Base-by-base conservation (phyloP, 2,113 vertebrate species). In the Seriola quinqueradiata region DNA sequence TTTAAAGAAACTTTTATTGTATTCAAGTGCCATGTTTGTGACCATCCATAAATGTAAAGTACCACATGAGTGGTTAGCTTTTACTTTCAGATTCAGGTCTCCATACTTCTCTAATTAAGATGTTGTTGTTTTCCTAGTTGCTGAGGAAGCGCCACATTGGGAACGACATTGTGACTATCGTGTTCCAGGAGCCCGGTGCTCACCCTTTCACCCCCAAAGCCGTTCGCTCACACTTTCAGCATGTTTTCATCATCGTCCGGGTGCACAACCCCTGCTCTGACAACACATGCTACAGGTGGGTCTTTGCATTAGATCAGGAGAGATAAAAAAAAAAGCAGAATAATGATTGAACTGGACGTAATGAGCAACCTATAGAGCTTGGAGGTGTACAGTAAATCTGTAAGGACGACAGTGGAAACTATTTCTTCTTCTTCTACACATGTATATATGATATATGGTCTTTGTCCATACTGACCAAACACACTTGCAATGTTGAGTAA, bases 111-210 rank as follows among this genome's bases (percentile, higher is more conserved):
- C 25, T 79, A 16, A 85, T 42, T n/a, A 34, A 55, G 6, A 21
- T 63, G 4, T 55, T 81, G 36, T 78, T 81, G 32, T 78, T 81
- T 70, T 81, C 65, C 69, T 73, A 98, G 97, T 92, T 99, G 90
- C 94, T 99, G 71, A 96, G 98, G 90, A 99, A 99, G 89, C 95
- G 98, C 17, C 98, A 99, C 88, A 98, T 99, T 84, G 97, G 98
- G 54, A 99, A 99, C 77, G 98, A 99, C 93, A 99, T 99, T 5
- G 97, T 99, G 88, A 99, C 98, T 52, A 97, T 99, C 83, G 98
- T 99, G 94, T 98, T 99, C 94, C 98, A 99, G 94, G 98, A 99
- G 91, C 97, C 97, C 3, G 98, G 97, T 70, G 96, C 98, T 70
- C 96, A 97, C 69, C 96, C 98, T 0, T 99, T 99, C 95, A 98